phyloP scores from a whole-genome alignment of 2,113 vertebrate species.

The Syngnathus typhle region DNA sequence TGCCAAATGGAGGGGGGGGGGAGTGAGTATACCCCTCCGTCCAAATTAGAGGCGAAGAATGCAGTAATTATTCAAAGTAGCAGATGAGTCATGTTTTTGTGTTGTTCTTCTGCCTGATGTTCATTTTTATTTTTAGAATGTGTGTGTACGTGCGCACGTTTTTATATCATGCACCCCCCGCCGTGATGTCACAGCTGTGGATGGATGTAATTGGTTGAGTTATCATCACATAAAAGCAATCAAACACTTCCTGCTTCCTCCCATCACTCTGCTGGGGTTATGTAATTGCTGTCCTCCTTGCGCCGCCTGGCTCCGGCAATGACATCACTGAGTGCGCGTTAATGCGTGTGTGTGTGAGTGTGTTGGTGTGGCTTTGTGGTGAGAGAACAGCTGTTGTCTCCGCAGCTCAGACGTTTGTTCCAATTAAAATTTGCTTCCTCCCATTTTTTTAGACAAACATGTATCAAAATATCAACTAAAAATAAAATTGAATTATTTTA shows the following conservation, averaged over 20 bases:
- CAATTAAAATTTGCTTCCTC: background rate
- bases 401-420: background rate
- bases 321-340: slow-evolving; percentile 28
- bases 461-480: background rate
- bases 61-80: background rate
- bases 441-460: background rate
- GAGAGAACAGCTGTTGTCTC: background rate
- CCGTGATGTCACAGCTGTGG: slow-evolving; percentile 36
- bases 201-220: slow-evolving; percentile 31
- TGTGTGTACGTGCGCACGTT: slow-evolving; percentile 7
- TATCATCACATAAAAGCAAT: slow-evolving; percentile 13
- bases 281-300: slow-evolving; percentile 51
- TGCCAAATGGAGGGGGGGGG: too few species aligned
- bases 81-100: slow-evolving; percentile 18
- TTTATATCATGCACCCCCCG: slow-evolving; percentile 17
- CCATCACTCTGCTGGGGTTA: slow-evolving; percentile 38
- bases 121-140: slow-evolving; percentile 46
- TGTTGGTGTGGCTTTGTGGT: too few species aligned
- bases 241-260: background rate
- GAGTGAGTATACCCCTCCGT: too few species aligned
- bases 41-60: too few species aligned
- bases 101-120: slow-evolving; percentile 20
- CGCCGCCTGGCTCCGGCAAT: slow-evolving; percentile 54
- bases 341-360: too few species aligned
- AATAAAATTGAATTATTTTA: too few species aligned